phyloP scores from a whole-genome alignment of 2,888 invertebrate genomes.

The Drosophila sordidapex region DNA sequence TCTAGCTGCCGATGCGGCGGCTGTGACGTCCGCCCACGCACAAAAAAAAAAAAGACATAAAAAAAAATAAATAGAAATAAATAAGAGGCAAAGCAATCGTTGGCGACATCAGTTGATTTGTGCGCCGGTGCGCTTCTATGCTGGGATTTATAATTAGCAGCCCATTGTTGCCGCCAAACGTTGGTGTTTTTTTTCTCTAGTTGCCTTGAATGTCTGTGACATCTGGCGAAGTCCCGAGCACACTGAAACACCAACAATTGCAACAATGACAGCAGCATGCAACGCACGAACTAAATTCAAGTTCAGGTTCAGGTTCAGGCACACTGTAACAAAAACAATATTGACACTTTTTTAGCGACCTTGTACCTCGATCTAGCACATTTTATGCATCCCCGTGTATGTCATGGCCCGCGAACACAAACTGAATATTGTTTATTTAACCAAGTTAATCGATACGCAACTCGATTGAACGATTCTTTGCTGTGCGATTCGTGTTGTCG shows the following conservation, averaged over 20 bases:
- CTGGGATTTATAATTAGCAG: conserved; percentile 77
- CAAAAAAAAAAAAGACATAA: conserved; percentile 9
- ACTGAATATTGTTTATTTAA: conserved; percentile 51
- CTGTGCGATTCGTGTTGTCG: conserved; percentile 6
- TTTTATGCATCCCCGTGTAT: conserved; percentile 32
- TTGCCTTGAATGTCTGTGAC: conserved; percentile 61
- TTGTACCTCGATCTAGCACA: conserved; percentile 45
- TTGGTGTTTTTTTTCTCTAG: conserved; percentile 29
- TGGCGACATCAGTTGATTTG: conserved; percentile 60
- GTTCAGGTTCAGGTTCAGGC: conserved; percentile 63
- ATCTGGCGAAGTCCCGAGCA: conserved; percentile 33
- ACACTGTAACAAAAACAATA: conserved; percentile 23
- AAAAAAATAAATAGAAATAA: conserved; percentile 33
- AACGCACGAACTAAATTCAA: conserved; percentile 46
- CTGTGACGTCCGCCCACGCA: conserved; percentile 65
- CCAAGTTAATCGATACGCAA: conserved; percentile 34
- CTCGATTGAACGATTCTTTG: conserved; percentile 23
- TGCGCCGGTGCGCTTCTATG: conserved; percentile 63
- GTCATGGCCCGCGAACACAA: conserved; percentile 36
- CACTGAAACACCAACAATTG: conserved; percentile 33
- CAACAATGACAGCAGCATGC: conserved; percentile 27
- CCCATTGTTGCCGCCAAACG: conserved; percentile 74
- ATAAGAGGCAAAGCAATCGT: conserved; percentile 25
- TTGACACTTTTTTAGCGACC: conserved; percentile 35
- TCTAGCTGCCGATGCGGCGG: conserved; percentile 59